phyloP scores from a whole-genome alignment of 2,797 vertebrate genomes.

The Poecilia wingei region DNA sequence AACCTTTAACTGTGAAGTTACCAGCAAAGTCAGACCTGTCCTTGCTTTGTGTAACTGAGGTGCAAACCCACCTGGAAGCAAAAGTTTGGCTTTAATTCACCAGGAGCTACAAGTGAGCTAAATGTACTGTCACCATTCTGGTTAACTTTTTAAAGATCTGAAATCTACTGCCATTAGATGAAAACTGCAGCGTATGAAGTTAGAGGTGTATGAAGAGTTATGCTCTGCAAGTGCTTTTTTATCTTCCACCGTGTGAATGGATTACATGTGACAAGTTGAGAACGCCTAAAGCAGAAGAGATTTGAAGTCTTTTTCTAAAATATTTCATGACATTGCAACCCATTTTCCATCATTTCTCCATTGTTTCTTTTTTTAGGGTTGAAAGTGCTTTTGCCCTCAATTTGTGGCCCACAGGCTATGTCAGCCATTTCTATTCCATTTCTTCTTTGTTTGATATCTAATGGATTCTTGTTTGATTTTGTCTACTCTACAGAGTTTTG shows the following conservation, averaged over 20 bases:
- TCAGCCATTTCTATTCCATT: constrained; percentile 15
- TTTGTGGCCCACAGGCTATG: constrained; percentile 25
- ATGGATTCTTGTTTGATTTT: constrained; percentile 23
- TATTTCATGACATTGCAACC: constrained; percentile 17
- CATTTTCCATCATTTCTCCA: constrained; percentile 41
- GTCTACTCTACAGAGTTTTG: constrained; percentile 14
- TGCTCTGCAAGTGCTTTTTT: constrained; percentile 12
- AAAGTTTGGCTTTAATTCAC: neutral
- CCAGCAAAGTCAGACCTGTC: neutral
- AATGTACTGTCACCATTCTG: neutral
- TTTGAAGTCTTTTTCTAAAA: constrained; percentile 27
- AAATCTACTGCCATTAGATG: neutral
- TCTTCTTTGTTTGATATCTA: constrained; percentile 14
- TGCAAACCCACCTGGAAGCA: neutral
- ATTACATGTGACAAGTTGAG: constrained; percentile 18
- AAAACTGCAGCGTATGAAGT: neutral
- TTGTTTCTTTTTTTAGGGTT: constrained; percentile 37
- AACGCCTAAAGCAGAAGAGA: constrained; percentile 25
- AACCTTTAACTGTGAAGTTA: neutral
- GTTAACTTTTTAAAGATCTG: neutral
- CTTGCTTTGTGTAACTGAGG: neutral
- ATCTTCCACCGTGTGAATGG: constrained; percentile 10
- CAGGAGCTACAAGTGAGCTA: neutral
- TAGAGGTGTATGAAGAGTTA: neutral
- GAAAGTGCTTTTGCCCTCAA: constrained; percentile 33